These are phyloP conservation scores for Pteronura brasiliensis DNA, from an alignment of 2,113 vertebrate genomes.

Conservation along the genomic window DNA sequence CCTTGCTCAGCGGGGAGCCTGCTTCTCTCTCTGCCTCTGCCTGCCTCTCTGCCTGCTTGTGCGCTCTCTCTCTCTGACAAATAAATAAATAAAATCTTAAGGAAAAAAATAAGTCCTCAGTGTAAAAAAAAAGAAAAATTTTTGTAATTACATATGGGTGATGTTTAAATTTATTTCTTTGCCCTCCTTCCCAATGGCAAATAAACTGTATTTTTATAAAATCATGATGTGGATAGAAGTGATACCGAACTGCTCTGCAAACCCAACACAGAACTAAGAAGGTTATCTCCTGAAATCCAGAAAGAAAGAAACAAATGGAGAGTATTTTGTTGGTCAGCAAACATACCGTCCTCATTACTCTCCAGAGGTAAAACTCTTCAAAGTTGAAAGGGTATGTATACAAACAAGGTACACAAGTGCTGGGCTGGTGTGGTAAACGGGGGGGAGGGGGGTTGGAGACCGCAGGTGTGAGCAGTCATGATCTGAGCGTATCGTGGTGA, in stretches of 20 bases:
- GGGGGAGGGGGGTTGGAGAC: fast-evolving
- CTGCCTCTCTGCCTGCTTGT: too few relatives aligned
- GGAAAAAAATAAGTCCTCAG: not conserved
- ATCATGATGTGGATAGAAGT: not conserved
- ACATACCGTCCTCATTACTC: not conserved
- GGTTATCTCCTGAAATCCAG: not conserved
- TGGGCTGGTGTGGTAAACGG: not conserved
- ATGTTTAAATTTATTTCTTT: not conserved
- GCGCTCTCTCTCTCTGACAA: too few relatives aligned
- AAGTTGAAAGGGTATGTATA: not conserved
- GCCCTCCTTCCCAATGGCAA: not conserved
- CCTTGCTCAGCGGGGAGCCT: too few relatives aligned
- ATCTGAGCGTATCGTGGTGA: fast-evolving
- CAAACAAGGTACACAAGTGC: not conserved
- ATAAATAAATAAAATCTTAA: too few relatives aligned
- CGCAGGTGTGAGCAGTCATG: not conserved
- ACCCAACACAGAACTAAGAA: not conserved
- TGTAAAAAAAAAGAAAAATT: not conserved
- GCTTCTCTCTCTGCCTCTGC: too few relatives aligned
- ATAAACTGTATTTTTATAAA: not conserved
- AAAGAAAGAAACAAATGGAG: not conserved
- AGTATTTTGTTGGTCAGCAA: not conserved
- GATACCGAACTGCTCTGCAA: not conserved
- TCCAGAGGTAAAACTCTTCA: not conserved
- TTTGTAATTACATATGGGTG: not conserved